Evolutionary conservation across 2,888 invertebrate genomes (phyloP).

Genomic region (Cerastoderma edule): DNA sequence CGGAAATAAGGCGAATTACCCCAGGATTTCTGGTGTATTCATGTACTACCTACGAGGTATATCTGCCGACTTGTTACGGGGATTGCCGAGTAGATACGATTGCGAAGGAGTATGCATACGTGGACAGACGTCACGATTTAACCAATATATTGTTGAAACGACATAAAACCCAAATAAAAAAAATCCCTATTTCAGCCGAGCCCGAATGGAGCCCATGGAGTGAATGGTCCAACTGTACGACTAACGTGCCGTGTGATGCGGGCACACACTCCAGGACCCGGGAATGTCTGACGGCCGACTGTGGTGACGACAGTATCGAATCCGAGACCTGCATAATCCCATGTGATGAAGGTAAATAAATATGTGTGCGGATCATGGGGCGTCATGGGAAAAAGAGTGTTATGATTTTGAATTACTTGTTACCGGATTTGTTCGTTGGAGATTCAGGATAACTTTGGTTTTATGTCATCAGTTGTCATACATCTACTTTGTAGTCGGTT

Average conservation of each 20-base stretch:
- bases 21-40: too few species aligned
- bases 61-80: too few species aligned
- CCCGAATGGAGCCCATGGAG: conserved; percentile 37
- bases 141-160: background rate
- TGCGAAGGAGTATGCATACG: too few species aligned
- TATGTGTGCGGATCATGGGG: too few species aligned
- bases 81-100: too few species aligned
- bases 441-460: too few species aligned
- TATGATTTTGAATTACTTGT: too few species aligned
- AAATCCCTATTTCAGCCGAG: conserved; percentile 1
- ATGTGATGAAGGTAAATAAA: conserved; percentile 23
- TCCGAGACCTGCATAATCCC: conserved; percentile 29
- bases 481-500: background rate
- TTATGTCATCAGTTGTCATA: background rate
- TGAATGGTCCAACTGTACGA: conserved; percentile 39
- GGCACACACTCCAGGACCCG: conserved; percentile 27
- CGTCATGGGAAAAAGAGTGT: too few species aligned
- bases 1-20: too few species aligned
- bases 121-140: background rate
- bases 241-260: conserved; percentile 23
- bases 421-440: too few species aligned
- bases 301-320: conserved; percentile 31
- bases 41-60: too few species aligned
- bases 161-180: too few species aligned
- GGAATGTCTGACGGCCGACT: conserved; percentile 15